Conservation (phyloP, 2,113 vertebrate genomes). For the Sapajus apella region DNA sequence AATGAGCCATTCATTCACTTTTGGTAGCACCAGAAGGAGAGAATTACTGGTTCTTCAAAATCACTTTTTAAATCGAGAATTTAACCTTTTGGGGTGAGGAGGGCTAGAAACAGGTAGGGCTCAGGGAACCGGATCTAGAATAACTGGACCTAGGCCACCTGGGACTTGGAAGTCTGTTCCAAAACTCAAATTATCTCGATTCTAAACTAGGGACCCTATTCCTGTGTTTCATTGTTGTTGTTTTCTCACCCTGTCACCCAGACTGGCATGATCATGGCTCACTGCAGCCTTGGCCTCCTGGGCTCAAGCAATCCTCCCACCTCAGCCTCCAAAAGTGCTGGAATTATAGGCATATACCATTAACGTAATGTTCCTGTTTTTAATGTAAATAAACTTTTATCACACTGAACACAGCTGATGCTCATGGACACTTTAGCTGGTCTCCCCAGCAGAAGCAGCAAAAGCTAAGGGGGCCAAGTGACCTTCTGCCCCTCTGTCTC, state of each 20-base stretch:
- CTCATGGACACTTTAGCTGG: not conserved
- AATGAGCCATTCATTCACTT: constrained; percentile 78
- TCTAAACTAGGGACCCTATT: not conserved
- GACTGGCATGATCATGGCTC: too few relatives aligned
- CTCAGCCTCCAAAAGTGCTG: too few relatives aligned
- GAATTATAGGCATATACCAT: too few relatives aligned
- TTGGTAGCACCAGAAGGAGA: constrained; percentile 58
- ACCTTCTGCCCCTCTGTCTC: not conserved
- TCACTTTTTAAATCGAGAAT: constrained; percentile 65
- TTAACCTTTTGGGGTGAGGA: constrained; percentile 28
- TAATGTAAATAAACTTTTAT: not conserved
- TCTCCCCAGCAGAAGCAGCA: not conserved
- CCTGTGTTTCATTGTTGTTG: too few relatives aligned
- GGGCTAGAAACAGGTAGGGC: not conserved
- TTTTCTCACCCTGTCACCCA: too few relatives aligned
- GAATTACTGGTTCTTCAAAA: constrained; percentile 67
- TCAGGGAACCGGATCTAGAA: constrained; percentile 58
- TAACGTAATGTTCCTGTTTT: not conserved
- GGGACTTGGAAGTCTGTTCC: not conserved
- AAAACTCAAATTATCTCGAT: not conserved
- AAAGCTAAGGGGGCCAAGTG: not conserved
- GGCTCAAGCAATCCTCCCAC: too few relatives aligned
- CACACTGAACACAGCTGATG: not conserved
- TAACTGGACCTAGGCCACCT: not conserved
- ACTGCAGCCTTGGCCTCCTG: too few relatives aligned